Percentiles rank a stretch among this genome's conserved stretches.
These are phyloP conservation scores for Meloidogyne floridensis DNA, from an alignment of 1,140 invertebrate species.

Conservation along the genomic window DNA sequence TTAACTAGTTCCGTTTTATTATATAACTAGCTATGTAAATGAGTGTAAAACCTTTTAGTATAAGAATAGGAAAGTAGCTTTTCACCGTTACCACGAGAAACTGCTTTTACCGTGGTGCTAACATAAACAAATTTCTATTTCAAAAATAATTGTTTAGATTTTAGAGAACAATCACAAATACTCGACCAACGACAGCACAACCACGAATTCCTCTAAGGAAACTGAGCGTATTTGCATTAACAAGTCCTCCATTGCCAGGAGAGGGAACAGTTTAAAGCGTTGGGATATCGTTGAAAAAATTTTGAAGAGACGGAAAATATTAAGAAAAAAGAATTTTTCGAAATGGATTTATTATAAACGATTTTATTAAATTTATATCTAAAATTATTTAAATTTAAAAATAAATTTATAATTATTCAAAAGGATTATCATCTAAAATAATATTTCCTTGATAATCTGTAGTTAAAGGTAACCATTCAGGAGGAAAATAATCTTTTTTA, in stretches of 20 bases:
- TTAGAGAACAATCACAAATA: background rate
- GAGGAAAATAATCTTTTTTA: background rate
- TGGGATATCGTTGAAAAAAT: background rate
- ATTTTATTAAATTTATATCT: constrained; percentile 1
- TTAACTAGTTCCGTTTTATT: too few species aligned
- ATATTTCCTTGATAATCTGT: background rate
- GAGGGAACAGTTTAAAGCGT: constrained; percentile 19
- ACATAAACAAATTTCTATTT: background rate
- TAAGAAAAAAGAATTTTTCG: background rate
- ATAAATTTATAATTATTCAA: background rate
- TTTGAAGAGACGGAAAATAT: background rate
- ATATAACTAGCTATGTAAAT: too few species aligned
- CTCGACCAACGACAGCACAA: constrained; percentile 27
- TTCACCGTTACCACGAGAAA: too few species aligned
- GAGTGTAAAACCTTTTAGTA: too few species aligned
- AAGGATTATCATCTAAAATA: constrained; percentile 5
- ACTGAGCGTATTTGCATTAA: constrained; percentile 14
- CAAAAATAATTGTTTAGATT: background rate
- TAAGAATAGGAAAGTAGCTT: too few species aligned
- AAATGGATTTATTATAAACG: constrained; percentile 2
- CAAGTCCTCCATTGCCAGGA: constrained; percentile 9
- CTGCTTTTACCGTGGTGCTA: too few species aligned
- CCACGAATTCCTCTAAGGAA: background rate
- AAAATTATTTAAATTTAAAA: background rate
- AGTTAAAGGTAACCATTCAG: background rate